phyloP scores from a whole-genome alignment of 1,140 invertebrate genomes.

The Dendroctonus valens region DNA sequence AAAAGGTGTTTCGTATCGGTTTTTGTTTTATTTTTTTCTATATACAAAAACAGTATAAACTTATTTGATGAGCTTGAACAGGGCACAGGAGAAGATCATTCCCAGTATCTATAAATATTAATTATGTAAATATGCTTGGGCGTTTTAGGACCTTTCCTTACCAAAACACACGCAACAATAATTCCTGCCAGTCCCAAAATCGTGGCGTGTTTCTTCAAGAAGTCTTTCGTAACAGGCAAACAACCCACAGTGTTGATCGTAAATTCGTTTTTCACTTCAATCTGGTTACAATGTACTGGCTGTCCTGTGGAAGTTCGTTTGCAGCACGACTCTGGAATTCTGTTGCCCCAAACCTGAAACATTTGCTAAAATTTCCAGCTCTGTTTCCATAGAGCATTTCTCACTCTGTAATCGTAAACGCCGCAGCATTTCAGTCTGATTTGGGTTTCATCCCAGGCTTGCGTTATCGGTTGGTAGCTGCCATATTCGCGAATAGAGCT shows the following conservation, averaged over 20 bases:
- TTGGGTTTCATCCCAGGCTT: constrained; percentile 83
- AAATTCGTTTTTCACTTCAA: constrained; percentile 55
- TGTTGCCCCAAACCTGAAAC: constrained; percentile 69
- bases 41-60: constrained; percentile 3
- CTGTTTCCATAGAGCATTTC: constrained; percentile 26
- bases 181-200: constrained; percentile 79
- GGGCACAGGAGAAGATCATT: constrained; percentile 69
- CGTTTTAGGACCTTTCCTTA: constrained; percentile 48
- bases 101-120: constrained; percentile 64
- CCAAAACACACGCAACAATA: constrained; percentile 78
- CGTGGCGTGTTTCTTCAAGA: constrained; percentile 74
- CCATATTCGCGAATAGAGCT: constrained; percentile 72
- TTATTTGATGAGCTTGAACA: constrained; percentile 52
- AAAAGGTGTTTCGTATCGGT: constrained; percentile 20
- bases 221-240: constrained; percentile 64
- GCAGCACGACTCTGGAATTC: constrained; percentile 78
- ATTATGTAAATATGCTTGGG: constrained; percentile 3
- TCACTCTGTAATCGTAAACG: constrained; percentile 58
- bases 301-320: constrained; percentile 63
- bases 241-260: constrained; percentile 74
- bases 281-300: constrained; percentile 61
- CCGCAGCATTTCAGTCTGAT: constrained; percentile 81
- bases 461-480: constrained; percentile 62
- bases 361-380: constrained; percentile 1
- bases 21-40: constrained; percentile 7